phyloP scores from a whole-genome alignment of 2,888 invertebrate genomes.

The Dasysyrphus tricinctus region DNA sequence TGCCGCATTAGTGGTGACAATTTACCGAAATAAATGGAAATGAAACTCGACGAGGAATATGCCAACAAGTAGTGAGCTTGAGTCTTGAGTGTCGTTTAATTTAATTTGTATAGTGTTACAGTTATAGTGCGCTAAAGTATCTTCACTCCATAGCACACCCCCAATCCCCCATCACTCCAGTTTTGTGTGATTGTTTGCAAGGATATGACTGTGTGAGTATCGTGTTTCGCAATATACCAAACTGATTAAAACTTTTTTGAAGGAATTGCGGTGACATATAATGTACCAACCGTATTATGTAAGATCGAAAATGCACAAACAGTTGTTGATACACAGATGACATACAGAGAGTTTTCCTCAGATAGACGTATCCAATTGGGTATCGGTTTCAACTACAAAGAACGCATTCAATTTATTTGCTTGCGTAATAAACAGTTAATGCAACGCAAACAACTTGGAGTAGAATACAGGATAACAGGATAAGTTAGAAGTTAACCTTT shows the following conservation, averaged over 20 bases:
- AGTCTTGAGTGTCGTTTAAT: conserved; percentile 74
- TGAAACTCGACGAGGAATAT: conserved; percentile 61
- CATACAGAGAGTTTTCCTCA: background rate
- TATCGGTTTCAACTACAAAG: conserved; percentile 1
- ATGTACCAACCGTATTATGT: background rate
- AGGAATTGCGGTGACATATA: conserved; percentile 20
- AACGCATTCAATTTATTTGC: background rate
- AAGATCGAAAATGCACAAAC: background rate
- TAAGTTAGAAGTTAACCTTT: background rate
- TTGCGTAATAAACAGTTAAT: background rate
- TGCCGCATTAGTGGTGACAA: conserved; percentile 68
- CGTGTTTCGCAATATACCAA: conserved; percentile 55
- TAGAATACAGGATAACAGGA: too few species aligned
- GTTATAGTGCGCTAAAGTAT: conserved; percentile 42
- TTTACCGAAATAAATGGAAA: conserved; percentile 68
- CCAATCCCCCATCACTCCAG: background rate
- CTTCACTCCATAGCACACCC: conserved; percentile 7
- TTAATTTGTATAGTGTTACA: conserved; percentile 67
- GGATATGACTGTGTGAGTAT: conserved; percentile 16
- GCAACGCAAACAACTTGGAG: background rate
- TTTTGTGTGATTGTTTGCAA: background rate
- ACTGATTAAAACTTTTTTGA: conserved; percentile 63
- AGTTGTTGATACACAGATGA: background rate
- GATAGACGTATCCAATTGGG: background rate
- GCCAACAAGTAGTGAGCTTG: conserved; percentile 73